A percentile compares a stretch with the other conserved stretches of the same genome.
Evolutionary conservation across 2,888 invertebrate species (phyloP).

Genomic region (Melitaea athalia): DNA sequence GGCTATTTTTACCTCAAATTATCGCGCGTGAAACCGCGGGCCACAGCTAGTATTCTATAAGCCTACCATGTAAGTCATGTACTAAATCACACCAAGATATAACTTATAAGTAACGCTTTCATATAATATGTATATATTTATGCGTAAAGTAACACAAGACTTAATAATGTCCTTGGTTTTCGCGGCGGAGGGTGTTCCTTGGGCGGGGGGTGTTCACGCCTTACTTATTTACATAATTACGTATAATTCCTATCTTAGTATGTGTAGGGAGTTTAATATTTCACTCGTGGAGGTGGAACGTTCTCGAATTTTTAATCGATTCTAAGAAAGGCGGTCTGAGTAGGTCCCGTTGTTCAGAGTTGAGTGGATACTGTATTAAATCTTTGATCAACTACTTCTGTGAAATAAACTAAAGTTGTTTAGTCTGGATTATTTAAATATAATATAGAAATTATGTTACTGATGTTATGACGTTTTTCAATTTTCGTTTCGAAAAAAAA

Average conservation of each 20-base stretch:
- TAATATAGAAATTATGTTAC: too few species aligned
- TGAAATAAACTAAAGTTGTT: too few species aligned
- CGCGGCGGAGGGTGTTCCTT: conserved; percentile 57
- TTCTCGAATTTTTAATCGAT: not conserved
- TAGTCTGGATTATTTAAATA: too few species aligned
- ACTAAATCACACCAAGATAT: not conserved
- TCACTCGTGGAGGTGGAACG: conserved; percentile 38
- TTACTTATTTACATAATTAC: conserved; percentile 79
- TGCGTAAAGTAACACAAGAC: conserved; percentile 57
- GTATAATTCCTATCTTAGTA: conserved; percentile 53
- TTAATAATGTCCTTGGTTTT: conserved; percentile 72
- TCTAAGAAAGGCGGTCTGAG: too few species aligned
- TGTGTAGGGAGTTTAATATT: conserved; percentile 45
- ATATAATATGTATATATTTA: conserved; percentile 33
- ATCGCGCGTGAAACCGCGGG: too few species aligned
- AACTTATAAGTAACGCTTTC: not conserved
- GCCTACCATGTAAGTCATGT: not conserved
- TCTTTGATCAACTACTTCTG: too few species aligned
- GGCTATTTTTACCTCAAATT: too few species aligned
- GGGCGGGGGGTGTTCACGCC: conserved; percentile 52
- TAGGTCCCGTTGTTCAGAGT: too few species aligned
- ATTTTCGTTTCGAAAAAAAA: too few species aligned
- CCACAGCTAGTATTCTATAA: too few species aligned
- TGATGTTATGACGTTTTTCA: too few species aligned
- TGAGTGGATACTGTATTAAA: too few species aligned